A percentile compares a stretch with the other conserved stretches of the same genome.
phyloP scores from a whole-genome alignment of 2,888 invertebrate species.

The Nomada lathburiana region DNA sequence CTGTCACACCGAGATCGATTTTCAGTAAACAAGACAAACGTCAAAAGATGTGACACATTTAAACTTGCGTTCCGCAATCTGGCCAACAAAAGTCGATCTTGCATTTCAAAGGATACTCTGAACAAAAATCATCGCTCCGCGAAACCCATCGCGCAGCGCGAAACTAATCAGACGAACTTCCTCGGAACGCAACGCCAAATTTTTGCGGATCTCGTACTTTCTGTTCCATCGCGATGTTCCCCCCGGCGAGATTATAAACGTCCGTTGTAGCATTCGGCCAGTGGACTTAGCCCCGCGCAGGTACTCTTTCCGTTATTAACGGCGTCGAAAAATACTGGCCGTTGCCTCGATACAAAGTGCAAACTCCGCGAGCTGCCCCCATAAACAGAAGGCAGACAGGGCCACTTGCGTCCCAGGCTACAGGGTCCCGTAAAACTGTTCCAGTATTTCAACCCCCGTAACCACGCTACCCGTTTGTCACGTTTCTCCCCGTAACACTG shows the following conservation, averaged over 20 bases:
- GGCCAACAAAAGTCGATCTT: no score
- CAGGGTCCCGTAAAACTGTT: slow-evolving; percentile 55
- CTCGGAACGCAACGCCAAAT: neutral
- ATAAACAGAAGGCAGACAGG: slow-evolving; percentile 57
- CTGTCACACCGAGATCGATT: no score
- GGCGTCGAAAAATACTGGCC: slow-evolving; percentile 53
- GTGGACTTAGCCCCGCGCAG: slow-evolving; percentile 35
- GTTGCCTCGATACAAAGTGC: slow-evolving; percentile 59
- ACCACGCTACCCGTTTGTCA: slow-evolving; percentile 38
- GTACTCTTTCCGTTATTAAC: slow-evolving; percentile 67
- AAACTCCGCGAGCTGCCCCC: slow-evolving; percentile 46
- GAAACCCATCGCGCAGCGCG: neutral
- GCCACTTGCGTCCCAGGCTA: slow-evolving; percentile 15
- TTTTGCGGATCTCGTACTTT: slow-evolving; percentile 8
- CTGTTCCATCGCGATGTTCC: slow-evolving; percentile 27
- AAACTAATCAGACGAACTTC: slow-evolving; percentile 5
- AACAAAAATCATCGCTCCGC: neutral
- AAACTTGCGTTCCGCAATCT: no score
- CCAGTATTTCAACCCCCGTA: slow-evolving; percentile 56
- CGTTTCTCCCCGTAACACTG: slow-evolving; percentile 27
- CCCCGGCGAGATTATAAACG: slow-evolving; percentile 54
- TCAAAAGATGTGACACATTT: no score
- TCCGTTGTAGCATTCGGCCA: slow-evolving; percentile 45
- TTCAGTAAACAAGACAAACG: no score
- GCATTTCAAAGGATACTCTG: neutral